phyloP scores from a whole-genome alignment of 2,797 vertebrate genomes.

The Lutjanus campechanus region DNA sequence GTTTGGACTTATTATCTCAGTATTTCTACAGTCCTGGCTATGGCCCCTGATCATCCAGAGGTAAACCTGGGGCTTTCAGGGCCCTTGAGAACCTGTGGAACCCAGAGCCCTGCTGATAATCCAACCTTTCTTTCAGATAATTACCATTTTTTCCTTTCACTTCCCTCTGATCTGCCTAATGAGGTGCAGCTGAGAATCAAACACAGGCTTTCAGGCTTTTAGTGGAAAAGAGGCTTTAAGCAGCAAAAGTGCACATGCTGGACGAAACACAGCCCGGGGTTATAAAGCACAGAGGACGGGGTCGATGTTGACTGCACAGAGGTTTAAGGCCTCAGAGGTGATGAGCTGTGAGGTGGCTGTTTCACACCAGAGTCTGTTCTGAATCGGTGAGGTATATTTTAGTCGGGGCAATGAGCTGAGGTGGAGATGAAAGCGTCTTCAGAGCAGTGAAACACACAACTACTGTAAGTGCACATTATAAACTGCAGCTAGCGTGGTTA shows the following conservation, averaged over 20 bases:
- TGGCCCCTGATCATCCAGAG: background rate
- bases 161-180: background rate
- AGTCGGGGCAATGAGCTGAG: conserved; percentile 20
- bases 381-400: conserved; percentile 61
- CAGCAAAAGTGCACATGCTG: conserved; percentile 41
- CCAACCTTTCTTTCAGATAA: background rate
- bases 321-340: conserved; percentile 79
- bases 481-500: conserved; percentile 68
- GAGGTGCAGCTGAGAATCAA: conserved; percentile 12
- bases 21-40: background rate
- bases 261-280: conserved; percentile 15
- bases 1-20: background rate
- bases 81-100: background rate
- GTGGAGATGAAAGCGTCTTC: conserved; percentile 31
- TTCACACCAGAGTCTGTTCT: conserved; percentile 31
- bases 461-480: conserved; percentile 66
- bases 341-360: conserved; percentile 52
- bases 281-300: background rate
- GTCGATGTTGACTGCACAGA: conserved; percentile 40
- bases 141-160: background rate
- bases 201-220: background rate
- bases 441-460: conserved; percentile 63
- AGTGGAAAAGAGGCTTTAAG: conserved; percentile 7
- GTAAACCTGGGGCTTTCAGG: no score
- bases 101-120: background rate